These are phyloP conservation scores for Hetaerina titia DNA, from an alignment of 2,888 invertebrate genomes.

Conservation along the genomic window DNA sequence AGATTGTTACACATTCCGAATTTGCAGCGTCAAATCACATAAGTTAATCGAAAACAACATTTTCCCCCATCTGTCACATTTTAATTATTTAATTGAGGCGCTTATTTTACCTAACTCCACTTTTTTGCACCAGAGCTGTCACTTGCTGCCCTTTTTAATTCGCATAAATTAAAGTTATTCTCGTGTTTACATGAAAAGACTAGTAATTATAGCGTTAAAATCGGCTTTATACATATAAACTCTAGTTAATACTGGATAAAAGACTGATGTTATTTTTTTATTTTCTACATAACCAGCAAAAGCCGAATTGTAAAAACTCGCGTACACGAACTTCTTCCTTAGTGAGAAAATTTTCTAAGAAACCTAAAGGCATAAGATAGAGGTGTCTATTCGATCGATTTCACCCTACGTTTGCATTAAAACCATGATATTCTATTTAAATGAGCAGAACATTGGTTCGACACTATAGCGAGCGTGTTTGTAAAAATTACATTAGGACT, in stretches of 20 bases:
- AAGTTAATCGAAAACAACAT: not conserved
- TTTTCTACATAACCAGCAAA: not conserved
- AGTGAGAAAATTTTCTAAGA: constrained; percentile 2
- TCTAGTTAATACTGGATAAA: not conserved
- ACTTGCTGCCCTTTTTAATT: constrained; percentile 42
- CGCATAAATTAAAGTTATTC: not conserved
- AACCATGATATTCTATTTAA: not conserved
- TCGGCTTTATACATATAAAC: not conserved
- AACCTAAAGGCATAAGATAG: not conserved
- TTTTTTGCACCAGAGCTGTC: constrained; percentile 50
- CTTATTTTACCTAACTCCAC: constrained; percentile 38
- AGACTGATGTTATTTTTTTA: not conserved
- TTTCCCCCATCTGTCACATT: not conserved
- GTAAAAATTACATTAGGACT: constrained; percentile 49
- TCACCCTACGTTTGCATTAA: not conserved
- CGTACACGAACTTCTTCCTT: constrained; percentile 39
- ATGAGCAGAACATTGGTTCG: constrained; percentile 30
- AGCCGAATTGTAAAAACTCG: constrained; percentile 58
- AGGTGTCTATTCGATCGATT: constrained; percentile 13
- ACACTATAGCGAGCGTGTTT: constrained; percentile 36
- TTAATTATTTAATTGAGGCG: constrained; percentile 17
- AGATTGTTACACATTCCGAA: not conserved
- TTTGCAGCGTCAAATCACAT: not conserved
- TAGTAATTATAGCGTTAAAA: not conserved
- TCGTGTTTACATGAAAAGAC: not conserved